A percentile compares a stretch with the other conserved stretches of the same genome.
Conservation (phyloP, 1,140 invertebrate species). For the Campoletis sonorensis region DNA sequence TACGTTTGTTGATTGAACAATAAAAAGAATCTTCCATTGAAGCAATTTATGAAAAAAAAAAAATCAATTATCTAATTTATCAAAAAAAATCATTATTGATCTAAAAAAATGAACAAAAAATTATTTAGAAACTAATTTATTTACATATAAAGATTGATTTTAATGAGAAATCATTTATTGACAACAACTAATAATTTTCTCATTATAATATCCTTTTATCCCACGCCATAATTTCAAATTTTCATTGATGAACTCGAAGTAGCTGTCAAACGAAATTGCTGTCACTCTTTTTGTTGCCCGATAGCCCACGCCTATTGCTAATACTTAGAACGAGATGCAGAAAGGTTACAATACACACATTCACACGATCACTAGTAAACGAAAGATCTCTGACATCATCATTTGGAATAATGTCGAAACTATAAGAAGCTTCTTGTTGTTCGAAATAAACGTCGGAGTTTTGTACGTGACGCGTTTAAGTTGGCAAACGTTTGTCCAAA, state of each 20-base stretch:
- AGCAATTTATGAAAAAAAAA: too few relatives aligned
- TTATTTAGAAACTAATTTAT: not conserved
- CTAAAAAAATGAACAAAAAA: not conserved
- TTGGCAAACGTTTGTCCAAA: conserved; percentile 24
- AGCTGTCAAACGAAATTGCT: not conserved
- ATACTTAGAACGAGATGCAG: not conserved
- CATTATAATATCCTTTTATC: not conserved
- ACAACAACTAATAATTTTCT: too few relatives aligned
- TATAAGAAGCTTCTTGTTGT: conserved; percentile 28
- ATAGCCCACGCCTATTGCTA: not conserved
- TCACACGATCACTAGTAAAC: not conserved
- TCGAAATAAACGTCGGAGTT: conserved; percentile 8
- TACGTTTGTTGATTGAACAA: too few relatives aligned
- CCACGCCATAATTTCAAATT: not conserved
- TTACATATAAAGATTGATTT: not conserved
- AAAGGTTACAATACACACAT: not conserved
- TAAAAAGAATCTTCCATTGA: too few relatives aligned
- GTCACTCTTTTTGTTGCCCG: not conserved
- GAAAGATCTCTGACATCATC: conserved; percentile 47
- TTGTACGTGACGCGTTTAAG: conserved; percentile 19
- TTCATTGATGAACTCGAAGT: not conserved
- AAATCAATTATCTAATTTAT: not conserved
- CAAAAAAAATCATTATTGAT: not conserved
- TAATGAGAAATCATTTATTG: not conserved
- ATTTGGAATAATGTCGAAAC: conserved; percentile 47